Conservation (phyloP, 2,113 vertebrate species). For the Pterophyllum scalare region DNA sequence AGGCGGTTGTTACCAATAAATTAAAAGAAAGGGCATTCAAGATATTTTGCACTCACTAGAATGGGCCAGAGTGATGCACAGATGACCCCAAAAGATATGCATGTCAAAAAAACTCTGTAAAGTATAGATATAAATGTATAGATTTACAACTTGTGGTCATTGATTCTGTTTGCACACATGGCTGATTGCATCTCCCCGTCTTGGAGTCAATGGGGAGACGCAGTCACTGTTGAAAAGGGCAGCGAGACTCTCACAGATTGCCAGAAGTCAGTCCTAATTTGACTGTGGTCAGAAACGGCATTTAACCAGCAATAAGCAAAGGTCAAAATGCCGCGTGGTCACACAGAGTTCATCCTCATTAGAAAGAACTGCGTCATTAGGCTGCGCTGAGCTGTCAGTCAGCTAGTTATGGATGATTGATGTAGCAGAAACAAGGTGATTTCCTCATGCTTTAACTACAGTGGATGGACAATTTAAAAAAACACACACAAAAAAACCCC, state of each 20-base stretch:
- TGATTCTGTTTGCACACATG: not conserved
- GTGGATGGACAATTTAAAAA: not conserved
- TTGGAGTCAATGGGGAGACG: not conserved
- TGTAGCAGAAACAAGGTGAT: conserved; percentile 8
- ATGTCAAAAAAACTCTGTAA: not conserved
- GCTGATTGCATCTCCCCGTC: not conserved
- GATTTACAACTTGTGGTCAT: not conserved
- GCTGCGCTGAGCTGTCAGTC: conserved; percentile 17
- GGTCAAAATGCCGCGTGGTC: not conserved
- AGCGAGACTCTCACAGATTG: not conserved
- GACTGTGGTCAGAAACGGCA: not conserved
- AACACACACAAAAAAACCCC: no score
- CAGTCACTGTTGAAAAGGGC: not conserved
- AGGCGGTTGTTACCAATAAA: not conserved
- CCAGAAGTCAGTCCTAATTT: conserved; percentile 5
- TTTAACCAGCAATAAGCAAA: conserved; percentile 16
- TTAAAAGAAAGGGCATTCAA: not conserved
- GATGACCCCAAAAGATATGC: not conserved
- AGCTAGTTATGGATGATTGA: conserved; percentile 32
- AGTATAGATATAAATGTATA: not conserved
- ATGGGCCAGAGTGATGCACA: not conserved
- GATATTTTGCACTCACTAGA: not conserved
- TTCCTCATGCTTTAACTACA: conserved; percentile 9
- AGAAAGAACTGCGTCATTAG: conserved; percentile 29
- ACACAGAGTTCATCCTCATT: conserved; percentile 4